Evolutionary conservation across 1,140 invertebrate genomes (phyloP).

Genomic region (Hyles vespertilio): DNA sequence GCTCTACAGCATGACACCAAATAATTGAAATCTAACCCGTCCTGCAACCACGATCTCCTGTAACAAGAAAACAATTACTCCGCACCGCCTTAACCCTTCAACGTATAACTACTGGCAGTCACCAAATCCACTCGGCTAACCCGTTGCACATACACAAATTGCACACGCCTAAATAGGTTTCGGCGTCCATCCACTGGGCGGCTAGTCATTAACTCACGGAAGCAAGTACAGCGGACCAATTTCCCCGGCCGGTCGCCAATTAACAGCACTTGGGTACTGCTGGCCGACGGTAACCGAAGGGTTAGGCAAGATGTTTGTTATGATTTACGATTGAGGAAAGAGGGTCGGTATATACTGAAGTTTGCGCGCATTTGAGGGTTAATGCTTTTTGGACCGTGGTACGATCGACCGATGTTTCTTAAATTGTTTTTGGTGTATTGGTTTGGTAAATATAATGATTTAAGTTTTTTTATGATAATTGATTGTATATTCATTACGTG

Average conservation of each 20-base stretch:
- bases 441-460: background rate
- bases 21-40: no score
- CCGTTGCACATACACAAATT: slow-evolving; percentile 57
- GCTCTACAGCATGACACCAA: no score
- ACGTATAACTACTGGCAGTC: slow-evolving; percentile 14
- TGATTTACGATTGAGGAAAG: slow-evolving; percentile 54
- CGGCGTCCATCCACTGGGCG: slow-evolving; percentile 59
- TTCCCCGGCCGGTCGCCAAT: slow-evolving; percentile 63
- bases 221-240: slow-evolving; percentile 66
- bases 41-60: no score
- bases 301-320: slow-evolving; percentile 66
- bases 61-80: background rate
- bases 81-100: slow-evolving; percentile 7
- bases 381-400: background rate
- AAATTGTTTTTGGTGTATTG: background rate
- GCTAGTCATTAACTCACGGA: slow-evolving; percentile 68
- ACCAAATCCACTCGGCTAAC: slow-evolving; percentile 39
- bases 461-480: no score
- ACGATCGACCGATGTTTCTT: background rate
- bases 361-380: background rate
- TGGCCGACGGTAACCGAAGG: slow-evolving; percentile 46
- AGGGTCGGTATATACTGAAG: slow-evolving; percentile 11
- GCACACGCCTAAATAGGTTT: slow-evolving; percentile 62
- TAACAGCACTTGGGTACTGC: slow-evolving; percentile 56
- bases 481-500: no score